phyloP scores from a whole-genome alignment of 2,888 invertebrate species.

The Dendrolimus pini region DNA sequence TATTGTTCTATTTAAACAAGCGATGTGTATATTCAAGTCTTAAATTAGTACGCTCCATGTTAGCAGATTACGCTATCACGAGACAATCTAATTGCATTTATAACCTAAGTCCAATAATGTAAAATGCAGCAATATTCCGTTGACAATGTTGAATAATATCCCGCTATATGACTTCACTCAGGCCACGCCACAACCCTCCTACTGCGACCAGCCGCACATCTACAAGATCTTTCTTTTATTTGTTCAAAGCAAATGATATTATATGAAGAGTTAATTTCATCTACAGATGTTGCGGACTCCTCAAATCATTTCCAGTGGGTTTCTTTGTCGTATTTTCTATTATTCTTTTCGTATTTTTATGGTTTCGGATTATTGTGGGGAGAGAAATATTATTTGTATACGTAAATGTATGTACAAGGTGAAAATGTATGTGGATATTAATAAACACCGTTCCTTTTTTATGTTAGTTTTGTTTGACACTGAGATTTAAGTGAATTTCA shows the following conservation, averaged over 20 bases:
- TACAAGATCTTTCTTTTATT: conserved; percentile 37
- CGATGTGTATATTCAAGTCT: too few species aligned
- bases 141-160: too few species aligned
- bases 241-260: conserved; percentile 46
- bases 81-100: too few species aligned
- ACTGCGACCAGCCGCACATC: conserved; percentile 15
- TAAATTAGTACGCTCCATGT: too few species aligned
- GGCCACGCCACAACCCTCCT: conserved; percentile 5
- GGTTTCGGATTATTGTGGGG: conserved; percentile 2
- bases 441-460: too few species aligned
- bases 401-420: not conserved
- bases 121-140: too few species aligned
- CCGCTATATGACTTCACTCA: not conserved
- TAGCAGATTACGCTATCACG: too few species aligned
- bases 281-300: conserved; percentile 24
- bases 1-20: too few species aligned
- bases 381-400: not conserved
- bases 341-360: conserved; percentile 10
- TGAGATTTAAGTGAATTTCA: too few species aligned
- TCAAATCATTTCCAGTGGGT: conserved; percentile 15
- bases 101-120: too few species aligned
- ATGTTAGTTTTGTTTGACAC: too few species aligned
- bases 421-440: too few species aligned
- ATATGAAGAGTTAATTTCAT: conserved; percentile 45
- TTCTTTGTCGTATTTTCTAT: conserved; percentile 17